These are phyloP conservation scores for Semibalanus balanoides DNA, from an alignment of 1,140 invertebrate genomes.

Conservation along the genomic window DNA sequence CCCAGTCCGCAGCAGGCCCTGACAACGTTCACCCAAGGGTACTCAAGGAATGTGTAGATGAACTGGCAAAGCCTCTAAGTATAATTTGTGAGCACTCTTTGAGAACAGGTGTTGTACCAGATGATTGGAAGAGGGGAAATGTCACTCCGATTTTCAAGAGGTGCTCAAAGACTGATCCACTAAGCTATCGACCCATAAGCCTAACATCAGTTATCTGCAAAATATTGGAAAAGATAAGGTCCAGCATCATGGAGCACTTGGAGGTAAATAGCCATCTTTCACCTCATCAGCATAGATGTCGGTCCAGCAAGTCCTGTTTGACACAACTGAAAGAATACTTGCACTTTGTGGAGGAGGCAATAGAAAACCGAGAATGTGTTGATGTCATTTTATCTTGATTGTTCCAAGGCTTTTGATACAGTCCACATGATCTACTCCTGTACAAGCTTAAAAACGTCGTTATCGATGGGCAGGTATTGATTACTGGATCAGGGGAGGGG, in stretches of 20 bases:
- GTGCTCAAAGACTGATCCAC: neutral
- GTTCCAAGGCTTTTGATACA: conserved; percentile 1
- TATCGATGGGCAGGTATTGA: neutral
- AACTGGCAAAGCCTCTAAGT: no score
- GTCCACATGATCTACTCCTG: conserved; percentile 6
- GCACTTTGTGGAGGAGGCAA: no score
- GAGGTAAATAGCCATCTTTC: neutral
- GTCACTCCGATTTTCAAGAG: conserved; percentile 3
- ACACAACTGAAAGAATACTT: neutral
- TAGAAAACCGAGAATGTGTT: neutral
- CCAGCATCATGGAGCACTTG: conserved; percentile 1
- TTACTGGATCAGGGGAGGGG: neutral
- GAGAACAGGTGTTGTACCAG: neutral
- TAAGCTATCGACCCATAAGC: conserved; percentile 7
- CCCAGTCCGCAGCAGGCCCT: no score
- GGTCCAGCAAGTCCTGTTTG: neutral
- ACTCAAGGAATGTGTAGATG: no score
- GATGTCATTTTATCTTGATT: conserved; percentile 3
- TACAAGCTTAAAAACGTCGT: neutral
- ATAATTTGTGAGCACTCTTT: neutral
- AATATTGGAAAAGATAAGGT: neutral
- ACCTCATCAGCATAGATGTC: neutral
- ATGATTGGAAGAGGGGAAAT: conserved; percentile 7
- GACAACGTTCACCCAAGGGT: no score
- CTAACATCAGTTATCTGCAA: conserved; percentile 8